Base-by-base conservation (phyloP, 1,140 invertebrate genomes). In the Hesperophylax magnus region DNA sequence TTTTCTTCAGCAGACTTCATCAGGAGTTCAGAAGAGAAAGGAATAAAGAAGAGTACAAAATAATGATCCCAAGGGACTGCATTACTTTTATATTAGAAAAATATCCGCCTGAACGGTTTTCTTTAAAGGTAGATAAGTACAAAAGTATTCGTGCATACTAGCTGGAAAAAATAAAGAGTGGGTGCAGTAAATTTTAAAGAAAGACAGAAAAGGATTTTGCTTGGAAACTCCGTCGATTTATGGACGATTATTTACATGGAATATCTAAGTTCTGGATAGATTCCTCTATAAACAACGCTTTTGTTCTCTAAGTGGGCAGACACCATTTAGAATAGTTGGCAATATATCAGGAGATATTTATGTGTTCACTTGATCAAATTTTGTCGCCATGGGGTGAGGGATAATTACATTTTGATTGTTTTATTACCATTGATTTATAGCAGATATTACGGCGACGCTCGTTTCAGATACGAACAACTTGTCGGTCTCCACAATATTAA, bases 21-120 rank as follows among this genome's bases (percentile, higher is more conserved):
- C 82, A 81, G 47, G 75, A 31, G 79, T 47, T 82, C 53, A 77
- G 74, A 76, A 67, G 65, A 53, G 39, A 82, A 54, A 75, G 60
- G 22, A 56, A 76, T 69, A 76, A 78, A 61, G 67, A 76, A 80
- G 75, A 75, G 76, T 39, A 74, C 24, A 58, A 53, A 56, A 76
- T 83, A 83, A 83, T 77, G 82, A 83, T 80, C 82, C 79, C 74
- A 27, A 61, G 77, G 79, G 79, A 81, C 76, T 81, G 60, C 78
- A 81, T 81, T 83, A 79, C 69, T 81, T 83, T 81, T 77, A 63
- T 63, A 83, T 81, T 79, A 81, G 31, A 83, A 53, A 81, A 81
- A 81, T 78, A 76, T 52, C 39, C 75, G 61, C 52, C 63, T 53
- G 54, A 71, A 74, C 71, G 76, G 65, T 71, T 54, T 78, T 47